Percentiles rank a stretch among this genome's conserved stretches.
These are phyloP conservation scores for Eolophus roseicapilla DNA, from an alignment of 2,113 vertebrate species.

Conservation along the genomic window DNA sequence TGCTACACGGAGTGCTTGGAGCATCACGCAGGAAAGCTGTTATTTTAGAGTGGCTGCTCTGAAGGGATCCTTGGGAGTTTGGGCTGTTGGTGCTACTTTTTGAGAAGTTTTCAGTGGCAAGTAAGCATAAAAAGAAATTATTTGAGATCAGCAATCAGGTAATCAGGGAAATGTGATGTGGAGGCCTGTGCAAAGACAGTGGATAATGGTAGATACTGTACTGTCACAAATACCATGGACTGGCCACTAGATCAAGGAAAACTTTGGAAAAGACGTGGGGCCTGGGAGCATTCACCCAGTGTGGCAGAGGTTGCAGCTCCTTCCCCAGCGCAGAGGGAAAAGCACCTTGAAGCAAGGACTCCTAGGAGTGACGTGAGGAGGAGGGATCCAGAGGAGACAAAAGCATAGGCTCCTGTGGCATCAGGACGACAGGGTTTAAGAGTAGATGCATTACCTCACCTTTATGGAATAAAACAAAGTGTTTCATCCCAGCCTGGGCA, in stretches of 20 bases:
- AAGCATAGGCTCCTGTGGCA: background rate
- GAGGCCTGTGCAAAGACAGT: background rate
- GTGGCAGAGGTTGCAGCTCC: background rate
- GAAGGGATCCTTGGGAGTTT: background rate
- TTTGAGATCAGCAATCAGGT: background rate
- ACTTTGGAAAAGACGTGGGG: background rate
- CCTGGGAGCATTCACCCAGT: background rate
- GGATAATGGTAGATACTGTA: background rate
- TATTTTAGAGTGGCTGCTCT: background rate
- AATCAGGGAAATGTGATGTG: background rate
- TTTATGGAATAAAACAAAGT: background rate
- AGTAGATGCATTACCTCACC: background rate
- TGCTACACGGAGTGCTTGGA: background rate
- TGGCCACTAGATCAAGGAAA: background rate
- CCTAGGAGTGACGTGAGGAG: background rate
- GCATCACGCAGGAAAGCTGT: fast-evolving
- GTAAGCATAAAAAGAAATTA: background rate
- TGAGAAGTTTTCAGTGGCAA: background rate
- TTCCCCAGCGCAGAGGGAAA: background rate
- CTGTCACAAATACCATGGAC: background rate
- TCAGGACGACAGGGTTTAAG: background rate
- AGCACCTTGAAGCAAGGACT: background rate
- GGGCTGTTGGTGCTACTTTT: background rate
- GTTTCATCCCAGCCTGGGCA: background rate
- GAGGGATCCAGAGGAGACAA: background rate